phyloP scores from a whole-genome alignment of 2,888 invertebrate genomes.

The Ligdia adustata region DNA sequence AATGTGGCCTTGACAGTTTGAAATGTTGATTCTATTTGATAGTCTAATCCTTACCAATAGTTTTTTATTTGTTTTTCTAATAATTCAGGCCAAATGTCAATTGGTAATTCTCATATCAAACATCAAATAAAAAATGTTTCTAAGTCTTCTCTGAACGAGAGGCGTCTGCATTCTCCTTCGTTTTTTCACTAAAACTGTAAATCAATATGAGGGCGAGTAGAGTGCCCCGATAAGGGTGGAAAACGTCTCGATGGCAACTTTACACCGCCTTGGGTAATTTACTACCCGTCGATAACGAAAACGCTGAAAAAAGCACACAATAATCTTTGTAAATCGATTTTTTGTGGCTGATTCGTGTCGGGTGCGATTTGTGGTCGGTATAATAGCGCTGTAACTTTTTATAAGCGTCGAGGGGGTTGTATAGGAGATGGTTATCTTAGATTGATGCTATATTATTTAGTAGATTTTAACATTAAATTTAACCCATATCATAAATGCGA shows the following conservation, averaged over 20 bases:
- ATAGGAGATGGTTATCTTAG: neutral
- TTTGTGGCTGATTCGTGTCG: conserved; percentile 21
- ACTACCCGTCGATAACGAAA: conserved; percentile 39
- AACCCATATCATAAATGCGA: too few relatives aligned
- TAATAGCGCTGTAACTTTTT: conserved; percentile 7
- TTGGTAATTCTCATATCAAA: too few relatives aligned
- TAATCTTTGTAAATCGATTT: conserved; percentile 42
- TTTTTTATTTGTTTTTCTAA: too few relatives aligned
- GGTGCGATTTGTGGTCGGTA: conserved; percentile 6
- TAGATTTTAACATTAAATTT: too few relatives aligned
- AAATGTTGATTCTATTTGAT: too few relatives aligned
- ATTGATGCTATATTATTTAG: neutral
- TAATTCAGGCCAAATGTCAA: too few relatives aligned
- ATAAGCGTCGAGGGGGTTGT: neutral
- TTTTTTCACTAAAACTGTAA: conserved; percentile 34
- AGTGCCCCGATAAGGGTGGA: conserved; percentile 40
- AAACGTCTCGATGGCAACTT: conserved; percentile 42
- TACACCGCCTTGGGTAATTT: conserved; percentile 41
- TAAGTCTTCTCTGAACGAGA: conserved; percentile 3
- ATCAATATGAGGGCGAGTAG: conserved; percentile 40
- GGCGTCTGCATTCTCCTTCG: conserved; percentile 2
- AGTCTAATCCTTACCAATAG: too few relatives aligned
- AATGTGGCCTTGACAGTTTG: too few relatives aligned
- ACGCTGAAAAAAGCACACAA: conserved; percentile 38
- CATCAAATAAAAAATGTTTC: too few relatives aligned